phyloP scores from a whole-genome alignment of 2,888 invertebrate genomes.

The Caenorhabditis sp. region DNA sequence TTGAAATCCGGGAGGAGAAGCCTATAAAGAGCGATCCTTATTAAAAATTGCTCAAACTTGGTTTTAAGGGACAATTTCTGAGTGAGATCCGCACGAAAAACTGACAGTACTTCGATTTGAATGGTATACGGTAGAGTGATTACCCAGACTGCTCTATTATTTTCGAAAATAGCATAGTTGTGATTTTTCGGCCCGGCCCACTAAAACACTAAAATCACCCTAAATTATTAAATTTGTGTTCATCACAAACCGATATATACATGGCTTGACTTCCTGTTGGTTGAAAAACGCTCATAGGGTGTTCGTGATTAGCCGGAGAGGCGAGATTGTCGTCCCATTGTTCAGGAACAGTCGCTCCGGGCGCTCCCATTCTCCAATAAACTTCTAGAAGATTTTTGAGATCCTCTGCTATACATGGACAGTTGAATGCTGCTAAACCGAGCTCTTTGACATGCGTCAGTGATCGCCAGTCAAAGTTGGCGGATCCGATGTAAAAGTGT shows the following conservation, averaged over 20 bases:
- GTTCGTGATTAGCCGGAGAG: constrained; percentile 66
- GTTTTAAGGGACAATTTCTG: no score
- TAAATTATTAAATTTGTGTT: neutral
- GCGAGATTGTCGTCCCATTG: constrained; percentile 65
- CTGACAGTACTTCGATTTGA: no score
- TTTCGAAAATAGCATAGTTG: no score
- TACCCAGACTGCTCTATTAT: no score
- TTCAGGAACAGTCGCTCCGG: constrained; percentile 65
- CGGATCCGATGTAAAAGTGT: constrained; percentile 93
- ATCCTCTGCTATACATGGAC: constrained; percentile 89
- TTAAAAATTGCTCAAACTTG: no score
- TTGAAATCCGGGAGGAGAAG: constrained; percentile 73
- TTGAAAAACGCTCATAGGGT: constrained; percentile 67
- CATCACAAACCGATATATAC: constrained; percentile 42
- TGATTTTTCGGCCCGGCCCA: no score
- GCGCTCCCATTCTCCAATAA: constrained; percentile 76
- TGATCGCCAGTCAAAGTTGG: constrained; percentile 97
- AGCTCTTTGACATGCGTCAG: constrained; percentile 83
- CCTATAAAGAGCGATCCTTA: no score
- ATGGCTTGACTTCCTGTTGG: constrained; percentile 41
- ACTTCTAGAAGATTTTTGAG: constrained; percentile 90
- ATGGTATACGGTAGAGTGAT: no score
- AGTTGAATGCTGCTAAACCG: constrained; percentile 88
- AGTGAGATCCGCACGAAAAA: no score
- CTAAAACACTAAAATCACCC: no score